A percentile compares a stretch with the other conserved stretches of the same genome.
phyloP scores from a whole-genome alignment of 2,113 vertebrate species.

The Saguinus midas region DNA sequence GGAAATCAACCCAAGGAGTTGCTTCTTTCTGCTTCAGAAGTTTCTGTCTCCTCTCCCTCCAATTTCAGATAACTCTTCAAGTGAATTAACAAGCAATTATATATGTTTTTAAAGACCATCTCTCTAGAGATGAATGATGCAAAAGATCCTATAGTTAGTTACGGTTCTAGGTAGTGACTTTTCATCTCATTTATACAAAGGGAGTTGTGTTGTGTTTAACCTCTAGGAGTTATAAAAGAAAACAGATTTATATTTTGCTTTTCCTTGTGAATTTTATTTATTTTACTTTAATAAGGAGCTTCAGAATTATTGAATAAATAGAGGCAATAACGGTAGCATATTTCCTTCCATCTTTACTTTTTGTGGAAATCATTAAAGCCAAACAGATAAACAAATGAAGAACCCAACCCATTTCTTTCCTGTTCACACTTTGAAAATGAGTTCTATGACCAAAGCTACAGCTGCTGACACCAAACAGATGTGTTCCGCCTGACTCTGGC shows the following conservation, averaged over 20 bases:
- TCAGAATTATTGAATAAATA: neutral
- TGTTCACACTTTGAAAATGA: conserved; percentile 38
- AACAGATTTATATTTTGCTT: neutral
- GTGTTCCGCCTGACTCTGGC: neutral
- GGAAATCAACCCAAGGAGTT: neutral
- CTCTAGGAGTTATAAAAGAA: neutral
- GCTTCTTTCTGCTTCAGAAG: neutral
- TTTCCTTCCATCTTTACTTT: neutral
- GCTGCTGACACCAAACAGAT: conserved; percentile 3
- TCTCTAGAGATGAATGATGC: neutral
- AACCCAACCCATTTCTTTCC: neutral
- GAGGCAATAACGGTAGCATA: neutral
- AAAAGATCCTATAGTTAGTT: neutral
- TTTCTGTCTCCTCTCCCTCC: neutral
- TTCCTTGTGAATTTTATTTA: neutral
- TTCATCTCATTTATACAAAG: neutral
- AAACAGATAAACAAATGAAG: neutral
- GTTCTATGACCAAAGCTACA: neutral
- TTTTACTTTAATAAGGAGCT: neutral
- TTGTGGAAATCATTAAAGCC: conserved; percentile 25
- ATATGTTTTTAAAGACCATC: neutral
- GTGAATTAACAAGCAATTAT: neutral
- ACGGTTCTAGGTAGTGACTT: neutral
- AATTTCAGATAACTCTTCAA: neutral
- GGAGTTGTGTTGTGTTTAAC: neutral